These are phyloP conservation scores for Scomber colias DNA, from an alignment of 2,113 vertebrate species.

Conservation along the genomic window DNA sequence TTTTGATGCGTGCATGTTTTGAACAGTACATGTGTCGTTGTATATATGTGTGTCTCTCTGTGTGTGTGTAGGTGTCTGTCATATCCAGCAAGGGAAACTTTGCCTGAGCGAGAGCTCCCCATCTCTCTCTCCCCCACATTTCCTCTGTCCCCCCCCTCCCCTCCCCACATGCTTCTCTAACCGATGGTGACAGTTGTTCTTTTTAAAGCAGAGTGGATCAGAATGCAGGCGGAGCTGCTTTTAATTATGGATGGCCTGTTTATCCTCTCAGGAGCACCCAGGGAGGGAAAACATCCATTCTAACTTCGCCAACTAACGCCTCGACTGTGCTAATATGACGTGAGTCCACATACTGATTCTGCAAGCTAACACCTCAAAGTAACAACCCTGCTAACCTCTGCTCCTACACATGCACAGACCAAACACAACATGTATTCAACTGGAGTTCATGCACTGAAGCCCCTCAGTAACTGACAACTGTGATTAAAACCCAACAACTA, in stretches of 20 bases:
- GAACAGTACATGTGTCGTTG: background rate
- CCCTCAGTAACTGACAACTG: background rate
- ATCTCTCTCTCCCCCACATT: conserved; percentile 33
- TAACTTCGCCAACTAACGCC: conserved; percentile 55
- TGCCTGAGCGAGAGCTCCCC: conserved; percentile 44
- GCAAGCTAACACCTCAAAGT: conserved; percentile 46
- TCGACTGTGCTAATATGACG: conserved; percentile 60
- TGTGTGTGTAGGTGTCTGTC: conserved; percentile 43
- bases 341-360: conserved; percentile 47
- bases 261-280: conserved; percentile 77
- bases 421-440: conserved; percentile 34
- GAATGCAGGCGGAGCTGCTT: conserved; percentile 70
- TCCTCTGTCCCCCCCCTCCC: background rate
- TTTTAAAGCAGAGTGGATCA: conserved; percentile 77
- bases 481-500: conserved; percentile 13
- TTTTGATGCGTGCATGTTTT: conserved; percentile 9
- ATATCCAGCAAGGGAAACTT: conserved; percentile 35
- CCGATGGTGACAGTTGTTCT: conserved; percentile 72
- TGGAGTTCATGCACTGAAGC: conserved; percentile 1
- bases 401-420: background rate
- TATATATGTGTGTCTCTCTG: background rate
- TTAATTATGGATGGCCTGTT: conserved; percentile 83
- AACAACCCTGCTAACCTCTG: conserved; percentile 10
- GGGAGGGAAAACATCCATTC: conserved; percentile 74
- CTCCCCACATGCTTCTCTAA: conserved; percentile 48